Conservation (phyloP, 2,888 invertebrate species). For the Chalcis sispes region DNA sequence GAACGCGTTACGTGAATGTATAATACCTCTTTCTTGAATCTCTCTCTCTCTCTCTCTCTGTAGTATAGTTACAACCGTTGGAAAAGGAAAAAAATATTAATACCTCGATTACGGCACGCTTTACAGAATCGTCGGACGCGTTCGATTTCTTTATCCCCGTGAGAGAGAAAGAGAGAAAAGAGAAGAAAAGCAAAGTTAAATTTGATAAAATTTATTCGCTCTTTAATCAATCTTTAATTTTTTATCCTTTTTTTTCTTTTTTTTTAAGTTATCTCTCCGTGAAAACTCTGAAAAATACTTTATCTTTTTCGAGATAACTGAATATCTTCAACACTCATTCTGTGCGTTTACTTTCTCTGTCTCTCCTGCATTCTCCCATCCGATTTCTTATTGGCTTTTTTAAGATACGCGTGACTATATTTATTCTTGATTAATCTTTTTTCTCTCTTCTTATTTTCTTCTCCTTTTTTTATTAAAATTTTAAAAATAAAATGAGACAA, state of each 20-base stretch:
- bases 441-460: neutral
- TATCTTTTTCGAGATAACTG: slow-evolving; percentile 39
- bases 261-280: too few relatives aligned
- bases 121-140: neutral
- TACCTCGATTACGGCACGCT: too few relatives aligned
- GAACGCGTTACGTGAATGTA: neutral
- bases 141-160: too few relatives aligned
- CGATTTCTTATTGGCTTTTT: slow-evolving; percentile 1
- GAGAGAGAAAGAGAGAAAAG: neutral
- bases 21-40: neutral
- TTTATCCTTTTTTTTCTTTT: too few relatives aligned
- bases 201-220: slow-evolving; percentile 28
- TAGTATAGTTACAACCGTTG: neutral
- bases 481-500: slow-evolving; percentile 1
- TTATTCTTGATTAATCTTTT: slow-evolving; percentile 2
- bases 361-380: neutral
- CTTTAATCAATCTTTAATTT: slow-evolving; percentile 13
- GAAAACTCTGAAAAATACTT: slow-evolving; percentile 15
- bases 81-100: neutral
- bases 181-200: too few relatives aligned
- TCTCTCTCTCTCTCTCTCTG: neutral
- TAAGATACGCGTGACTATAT: neutral
- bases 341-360: slow-evolving; percentile 16
- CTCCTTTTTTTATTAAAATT: neutral
- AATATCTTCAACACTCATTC: slow-evolving; percentile 10